A percentile compares a stretch with the other conserved stretches of the same genome.
Conservation (phyloP, 2,797 vertebrate genomes). For the Emys orbicularis region DNA sequence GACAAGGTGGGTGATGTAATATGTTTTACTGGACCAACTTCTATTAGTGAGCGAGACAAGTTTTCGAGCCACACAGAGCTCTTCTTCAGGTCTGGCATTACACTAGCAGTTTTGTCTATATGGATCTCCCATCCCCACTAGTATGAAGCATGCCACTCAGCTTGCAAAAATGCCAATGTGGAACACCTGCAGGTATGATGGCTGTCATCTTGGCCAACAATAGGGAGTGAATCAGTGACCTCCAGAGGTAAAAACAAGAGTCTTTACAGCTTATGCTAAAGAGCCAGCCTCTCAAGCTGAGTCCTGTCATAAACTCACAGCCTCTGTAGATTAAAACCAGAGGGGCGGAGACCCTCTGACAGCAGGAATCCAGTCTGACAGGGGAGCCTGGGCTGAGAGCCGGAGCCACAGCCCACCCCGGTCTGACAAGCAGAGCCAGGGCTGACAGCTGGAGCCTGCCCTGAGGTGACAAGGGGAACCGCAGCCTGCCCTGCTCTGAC, state of each 20-base stretch:
- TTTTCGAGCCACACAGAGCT: no score
- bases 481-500: no score
- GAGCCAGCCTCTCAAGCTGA: accelerated
- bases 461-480: no score
- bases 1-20: no score
- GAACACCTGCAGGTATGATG: background rate
- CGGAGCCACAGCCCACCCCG: no score
- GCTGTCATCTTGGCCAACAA: background rate
- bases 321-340: background rate
- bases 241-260: background rate
- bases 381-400: no score
- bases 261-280: background rate
- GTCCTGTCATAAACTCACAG: background rate
- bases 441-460: no score
- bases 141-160: background rate
- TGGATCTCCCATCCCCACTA: background rate
- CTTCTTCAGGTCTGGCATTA: background rate
- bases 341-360: background rate
- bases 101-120: background rate
- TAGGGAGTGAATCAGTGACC: background rate
- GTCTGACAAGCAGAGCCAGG: no score
- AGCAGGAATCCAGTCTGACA: no score
- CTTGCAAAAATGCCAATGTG: background rate
- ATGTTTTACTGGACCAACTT: no score
- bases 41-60: no score